Evolutionary conservation across 2,797 vertebrate genomes (phyloP).

Genomic region (Cynopterus sphinx): DNA sequence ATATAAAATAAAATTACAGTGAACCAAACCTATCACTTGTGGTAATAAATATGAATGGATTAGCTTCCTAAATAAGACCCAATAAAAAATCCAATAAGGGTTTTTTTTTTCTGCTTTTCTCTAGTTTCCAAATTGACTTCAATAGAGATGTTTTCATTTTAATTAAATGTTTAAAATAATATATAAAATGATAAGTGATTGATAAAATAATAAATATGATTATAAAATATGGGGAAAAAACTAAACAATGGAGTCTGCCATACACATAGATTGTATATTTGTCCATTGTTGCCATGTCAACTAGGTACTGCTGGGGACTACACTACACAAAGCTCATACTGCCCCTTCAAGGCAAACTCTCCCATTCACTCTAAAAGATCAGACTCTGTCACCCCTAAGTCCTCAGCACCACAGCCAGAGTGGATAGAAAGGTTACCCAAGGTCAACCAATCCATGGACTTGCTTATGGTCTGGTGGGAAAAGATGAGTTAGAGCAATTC

Average conservation of each 20-base stretch:
- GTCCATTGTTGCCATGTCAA: neutral
- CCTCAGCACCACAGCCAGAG: neutral
- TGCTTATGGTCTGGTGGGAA: neutral
- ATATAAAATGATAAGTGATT: no score
- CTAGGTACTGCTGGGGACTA: neutral
- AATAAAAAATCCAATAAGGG: neutral
- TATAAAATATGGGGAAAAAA: neutral
- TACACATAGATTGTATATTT: neutral
- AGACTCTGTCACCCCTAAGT: neutral
- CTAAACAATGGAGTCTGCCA: neutral
- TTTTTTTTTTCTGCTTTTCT: neutral
- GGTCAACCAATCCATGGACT: neutral
- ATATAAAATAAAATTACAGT: neutral
- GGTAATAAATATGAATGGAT: neutral
- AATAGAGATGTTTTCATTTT: neutral
- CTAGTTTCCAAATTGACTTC: conserved; percentile 8
- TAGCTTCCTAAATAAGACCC: neutral
- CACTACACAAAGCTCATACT: neutral
- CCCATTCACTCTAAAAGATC: neutral
- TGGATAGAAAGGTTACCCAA: neutral
- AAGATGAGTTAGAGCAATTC: neutral
- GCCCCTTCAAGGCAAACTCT: neutral
- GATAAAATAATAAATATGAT: neutral
- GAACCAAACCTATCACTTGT: neutral
- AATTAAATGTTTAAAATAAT: neutral